Conservation (phyloP, 1,140 invertebrate genomes). For the Heliothis subflexa region DNA sequence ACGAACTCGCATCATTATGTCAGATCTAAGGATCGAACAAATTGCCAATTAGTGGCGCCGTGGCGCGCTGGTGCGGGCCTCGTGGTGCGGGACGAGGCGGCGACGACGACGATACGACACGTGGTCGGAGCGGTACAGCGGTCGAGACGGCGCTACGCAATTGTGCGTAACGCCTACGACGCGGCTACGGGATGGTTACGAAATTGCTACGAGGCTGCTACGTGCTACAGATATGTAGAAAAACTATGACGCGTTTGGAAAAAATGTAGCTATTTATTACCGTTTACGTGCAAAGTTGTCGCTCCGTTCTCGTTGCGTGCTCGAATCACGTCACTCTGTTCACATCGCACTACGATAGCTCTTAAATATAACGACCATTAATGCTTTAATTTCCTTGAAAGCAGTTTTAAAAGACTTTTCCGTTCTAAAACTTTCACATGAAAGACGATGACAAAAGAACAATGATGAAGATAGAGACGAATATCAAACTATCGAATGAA, state of each 20-base stretch:
- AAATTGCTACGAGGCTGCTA: background rate
- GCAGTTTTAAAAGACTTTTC: constrained; percentile 83
- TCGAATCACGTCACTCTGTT: constrained; percentile 16
- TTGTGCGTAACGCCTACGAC: background rate
- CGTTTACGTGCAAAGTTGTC: background rate
- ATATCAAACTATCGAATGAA: constrained; percentile 16
- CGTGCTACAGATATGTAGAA: background rate
- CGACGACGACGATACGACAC: constrained; percentile 51
- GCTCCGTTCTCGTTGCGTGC: constrained; percentile 12
- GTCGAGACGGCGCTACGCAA: background rate
- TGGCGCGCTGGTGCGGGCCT: constrained; percentile 63
- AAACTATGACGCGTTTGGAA: too few species aligned
- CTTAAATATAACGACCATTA: constrained; percentile 73
- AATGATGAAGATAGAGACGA: constrained; percentile 61
- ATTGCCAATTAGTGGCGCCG: constrained; percentile 81
- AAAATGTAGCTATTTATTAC: background rate
- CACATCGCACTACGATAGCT: constrained; percentile 51
- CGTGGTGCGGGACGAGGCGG: constrained; percentile 57
- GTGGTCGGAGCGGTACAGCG: constrained; percentile 44
- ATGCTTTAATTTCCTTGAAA: constrained; percentile 85
- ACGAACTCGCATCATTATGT: constrained; percentile 85
- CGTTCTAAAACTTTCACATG: constrained; percentile 81
- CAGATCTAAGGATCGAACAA: constrained; percentile 85
- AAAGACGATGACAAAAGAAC: constrained; percentile 77
- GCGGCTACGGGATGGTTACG: background rate